phyloP scores from a whole-genome alignment of 2,888 invertebrate species.

The Pycnomerus fuliginosus region DNA sequence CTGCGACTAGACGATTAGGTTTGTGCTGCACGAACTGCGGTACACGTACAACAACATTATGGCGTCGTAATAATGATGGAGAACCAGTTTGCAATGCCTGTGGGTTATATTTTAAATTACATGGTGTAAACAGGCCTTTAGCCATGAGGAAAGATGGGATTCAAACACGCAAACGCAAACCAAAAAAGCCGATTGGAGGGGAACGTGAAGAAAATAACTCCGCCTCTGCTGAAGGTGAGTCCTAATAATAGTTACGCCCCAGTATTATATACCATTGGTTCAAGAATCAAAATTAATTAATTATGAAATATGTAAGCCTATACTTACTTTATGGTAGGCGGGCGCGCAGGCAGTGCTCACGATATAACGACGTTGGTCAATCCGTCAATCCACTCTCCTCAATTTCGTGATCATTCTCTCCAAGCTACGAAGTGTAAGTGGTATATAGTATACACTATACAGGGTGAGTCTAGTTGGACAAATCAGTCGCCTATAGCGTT shows the following conservation, averaged over 20 bases:
- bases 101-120: constrained; percentile 94
- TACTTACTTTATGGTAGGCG: too few relatives aligned
- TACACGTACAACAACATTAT: constrained; percentile 95
- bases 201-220: constrained; percentile 47
- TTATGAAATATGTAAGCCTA: too few relatives aligned
- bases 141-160: constrained; percentile 97
- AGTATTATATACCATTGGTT: constrained; percentile 30
- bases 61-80: constrained; percentile 97
- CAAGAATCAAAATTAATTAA: too few relatives aligned
- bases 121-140: constrained; percentile 87
- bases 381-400: too few relatives aligned
- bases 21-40: constrained; percentile 96
- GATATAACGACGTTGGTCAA: too few relatives aligned
- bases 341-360: too few relatives aligned
- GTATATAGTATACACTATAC: too few relatives aligned
- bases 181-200: constrained; percentile 71
- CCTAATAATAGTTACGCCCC: too few relatives aligned
- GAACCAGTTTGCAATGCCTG: constrained; percentile 99
- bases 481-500: too few relatives aligned
- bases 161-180: constrained; percentile 93
- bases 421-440: too few relatives aligned
- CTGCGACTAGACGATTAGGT: constrained; percentile 83
- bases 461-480: too few relatives aligned
- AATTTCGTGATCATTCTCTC: too few relatives aligned
- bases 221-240: constrained; percentile 50